Evolutionary conservation across 2,888 invertebrate species (phyloP), one percentile per base, ranked within the genome.

Genomic region (Watsonalla binaria): DNA sequence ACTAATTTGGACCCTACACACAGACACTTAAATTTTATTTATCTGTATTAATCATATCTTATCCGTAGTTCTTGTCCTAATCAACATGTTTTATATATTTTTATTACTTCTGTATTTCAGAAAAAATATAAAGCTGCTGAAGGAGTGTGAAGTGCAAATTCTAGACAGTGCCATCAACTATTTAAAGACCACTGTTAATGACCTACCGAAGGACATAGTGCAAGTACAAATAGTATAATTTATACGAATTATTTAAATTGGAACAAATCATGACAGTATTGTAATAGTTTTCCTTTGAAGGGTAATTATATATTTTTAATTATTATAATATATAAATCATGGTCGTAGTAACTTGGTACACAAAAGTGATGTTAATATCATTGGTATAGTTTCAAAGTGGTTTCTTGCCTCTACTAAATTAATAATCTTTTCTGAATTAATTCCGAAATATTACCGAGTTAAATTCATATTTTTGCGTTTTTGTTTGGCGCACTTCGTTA

Each of bases 121-220:
- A 61, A 78, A 74, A 64, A 85, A 88, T 63, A 74, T 88, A 55
- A 82, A 80, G 55, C 69, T 86, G n/a, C 64, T 91, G 35, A 90
- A 91, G 60, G 70, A 85, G 67, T 84, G 83, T 57, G 91, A 91
- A 83, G 78, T 86, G 74, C 81, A 85, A 81, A 85, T 87, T 61
- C 65, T 91, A 62, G 81, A 88, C 46, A 76, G 79, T 75, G 84
- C 86, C 79, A 86, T 90, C 58, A 73, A 78, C 60, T 83, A 86
- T 72, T 69, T 89, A 64, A 78, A 79, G 52, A 68, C 72, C 46
- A 68, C 71, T 57, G 53, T 86, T 66, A 60, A 75, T 55, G 78
- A 80, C 67, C 63, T 85, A 58, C 72, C 83, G 74, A 59, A 47
- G 0, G 59, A 63, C 13, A 59, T 66, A 58, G 50, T 70, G 60